Conservation (phyloP, 2,888 invertebrate genomes). For the Hyppa rectilinea region DNA sequence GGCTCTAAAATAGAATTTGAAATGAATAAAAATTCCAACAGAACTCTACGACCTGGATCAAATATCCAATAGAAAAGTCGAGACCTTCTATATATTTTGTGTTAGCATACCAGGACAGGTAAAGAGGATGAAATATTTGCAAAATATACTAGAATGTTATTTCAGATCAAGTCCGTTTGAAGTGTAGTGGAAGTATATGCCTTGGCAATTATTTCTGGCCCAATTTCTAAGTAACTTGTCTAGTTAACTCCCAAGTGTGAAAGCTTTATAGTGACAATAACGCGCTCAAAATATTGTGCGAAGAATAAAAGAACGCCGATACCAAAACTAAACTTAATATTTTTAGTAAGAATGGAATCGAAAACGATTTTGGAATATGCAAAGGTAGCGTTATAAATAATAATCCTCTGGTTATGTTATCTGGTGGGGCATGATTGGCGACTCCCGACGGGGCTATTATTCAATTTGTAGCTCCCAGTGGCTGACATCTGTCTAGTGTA, state of each 20-base stretch:
- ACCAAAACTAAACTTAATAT: not conserved
- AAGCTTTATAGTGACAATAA: slow-evolving; percentile 15
- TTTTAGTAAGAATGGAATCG: not conserved
- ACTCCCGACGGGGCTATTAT: slow-evolving; percentile 67
- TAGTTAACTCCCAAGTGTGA: not conserved
- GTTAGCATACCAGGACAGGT: slow-evolving; percentile 16
- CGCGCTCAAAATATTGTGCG: not conserved
- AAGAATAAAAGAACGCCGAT: not conserved
- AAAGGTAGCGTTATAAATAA: not conserved
- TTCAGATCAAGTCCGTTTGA: slow-evolving; percentile 30
- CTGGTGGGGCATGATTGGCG: slow-evolving; percentile 14
- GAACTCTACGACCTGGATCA: slow-evolving; percentile 33
- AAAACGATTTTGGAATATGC: not conserved
- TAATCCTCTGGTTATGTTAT: not conserved
- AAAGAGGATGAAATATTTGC: slow-evolving; percentile 31
- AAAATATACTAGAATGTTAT: slow-evolving; percentile 13
- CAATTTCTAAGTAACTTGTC: slow-evolving; percentile 18
- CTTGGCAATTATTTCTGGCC: slow-evolving; percentile 15
- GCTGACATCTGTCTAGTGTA: slow-evolving; percentile 47
- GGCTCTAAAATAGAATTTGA: slow-evolving; percentile 38
- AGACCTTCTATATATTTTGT: slow-evolving; percentile 20
- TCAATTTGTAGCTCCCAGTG: slow-evolving; percentile 68
- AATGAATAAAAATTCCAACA: slow-evolving; percentile 42
- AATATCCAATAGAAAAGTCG: slow-evolving; percentile 39
- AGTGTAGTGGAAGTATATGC: slow-evolving; percentile 15